Evolutionary conservation across 2,888 invertebrate species (phyloP).

Genomic region (Drosophila austrosaltans): DNA sequence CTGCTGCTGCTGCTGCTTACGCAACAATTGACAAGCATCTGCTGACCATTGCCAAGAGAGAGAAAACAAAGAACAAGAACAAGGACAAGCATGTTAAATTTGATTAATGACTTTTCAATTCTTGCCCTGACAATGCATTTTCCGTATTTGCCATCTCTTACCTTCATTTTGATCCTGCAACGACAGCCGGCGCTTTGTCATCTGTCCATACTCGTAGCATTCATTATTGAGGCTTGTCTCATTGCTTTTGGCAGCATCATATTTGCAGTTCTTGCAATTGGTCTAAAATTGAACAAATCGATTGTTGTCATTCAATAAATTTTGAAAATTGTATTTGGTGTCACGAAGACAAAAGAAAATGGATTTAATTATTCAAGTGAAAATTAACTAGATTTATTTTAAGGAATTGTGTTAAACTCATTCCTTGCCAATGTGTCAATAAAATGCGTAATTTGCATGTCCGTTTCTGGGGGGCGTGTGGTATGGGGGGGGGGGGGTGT

Average conservation of each 20-base stretch:
- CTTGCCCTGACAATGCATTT: slow-evolving; percentile 58
- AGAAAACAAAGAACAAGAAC: slow-evolving; percentile 34
- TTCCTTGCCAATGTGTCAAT: slow-evolving; percentile 49
- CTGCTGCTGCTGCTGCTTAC: slow-evolving; percentile 57
- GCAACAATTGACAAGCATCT: slow-evolving; percentile 83
- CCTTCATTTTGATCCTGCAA: slow-evolving; percentile 70
- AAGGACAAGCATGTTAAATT: slow-evolving; percentile 50
- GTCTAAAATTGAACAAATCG: slow-evolving; percentile 63
- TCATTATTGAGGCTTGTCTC: slow-evolving; percentile 77
- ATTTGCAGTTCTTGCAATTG: slow-evolving; percentile 82
- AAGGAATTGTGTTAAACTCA: not conserved
- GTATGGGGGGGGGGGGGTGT: too few relatives aligned
- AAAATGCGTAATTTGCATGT: slow-evolving; percentile 59
- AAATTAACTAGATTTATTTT: not conserved
- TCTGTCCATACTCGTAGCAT: slow-evolving; percentile 77
- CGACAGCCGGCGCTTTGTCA: slow-evolving; percentile 50
- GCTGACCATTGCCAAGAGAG: slow-evolving; percentile 40
- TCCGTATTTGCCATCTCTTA: slow-evolving; percentile 44
- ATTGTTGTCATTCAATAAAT: too few relatives aligned
- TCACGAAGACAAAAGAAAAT: not conserved
- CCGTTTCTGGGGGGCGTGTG: slow-evolving; percentile 9
- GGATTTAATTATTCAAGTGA: not conserved
- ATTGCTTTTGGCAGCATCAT: slow-evolving; percentile 78
- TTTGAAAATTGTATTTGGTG: too few relatives aligned
- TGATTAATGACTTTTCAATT: slow-evolving; percentile 73